phyloP scores from a whole-genome alignment of 2,888 invertebrate species.

The Caenorhabditis becei region DNA sequence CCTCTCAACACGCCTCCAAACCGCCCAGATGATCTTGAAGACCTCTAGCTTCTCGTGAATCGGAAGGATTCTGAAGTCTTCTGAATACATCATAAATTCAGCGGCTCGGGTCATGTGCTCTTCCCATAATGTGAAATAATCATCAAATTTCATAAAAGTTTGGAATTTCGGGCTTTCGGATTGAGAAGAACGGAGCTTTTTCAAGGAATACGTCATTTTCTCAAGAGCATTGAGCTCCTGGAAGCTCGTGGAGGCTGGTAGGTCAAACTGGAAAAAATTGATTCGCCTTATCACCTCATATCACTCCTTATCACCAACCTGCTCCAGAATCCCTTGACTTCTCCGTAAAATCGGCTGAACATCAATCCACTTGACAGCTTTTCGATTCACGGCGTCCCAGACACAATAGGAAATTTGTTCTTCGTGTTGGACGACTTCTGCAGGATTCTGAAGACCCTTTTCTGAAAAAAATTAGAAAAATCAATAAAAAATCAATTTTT shows the following conservation, averaged over 20 bases:
- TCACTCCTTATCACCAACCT: not conserved
- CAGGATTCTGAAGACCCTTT: not conserved
- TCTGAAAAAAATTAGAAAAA: constrained; percentile 4
- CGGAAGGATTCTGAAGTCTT: constrained; percentile 35
- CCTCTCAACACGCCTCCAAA: constrained; percentile 53
- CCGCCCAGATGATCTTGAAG: constrained; percentile 60
- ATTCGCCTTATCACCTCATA: not conserved
- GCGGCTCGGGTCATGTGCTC: constrained; percentile 28
- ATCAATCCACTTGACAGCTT: constrained; percentile 18
- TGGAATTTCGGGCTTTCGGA: constrained; percentile 10
- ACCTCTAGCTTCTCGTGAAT: constrained; percentile 35
- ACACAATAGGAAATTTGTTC: constrained; percentile 5
- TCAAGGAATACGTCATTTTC: constrained; percentile 8
- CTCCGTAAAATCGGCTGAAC: constrained; percentile 24
- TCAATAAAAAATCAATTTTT: not conserved
- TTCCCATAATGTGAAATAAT: constrained; percentile 36
- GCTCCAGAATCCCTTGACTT: constrained; percentile 31
- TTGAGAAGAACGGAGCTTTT: constrained; percentile 15
- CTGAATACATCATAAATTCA: constrained; percentile 43
- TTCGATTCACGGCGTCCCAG: constrained; percentile 3
- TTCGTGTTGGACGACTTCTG: not conserved
- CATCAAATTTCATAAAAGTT: constrained; percentile 19
- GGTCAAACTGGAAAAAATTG: constrained; percentile 27
- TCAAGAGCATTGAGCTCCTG: constrained; percentile 26
- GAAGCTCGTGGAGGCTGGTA: not conserved